Evolutionary conservation across 2,113 vertebrate species (phyloP).

Genomic region (Acanthisitta chloris): DNA sequence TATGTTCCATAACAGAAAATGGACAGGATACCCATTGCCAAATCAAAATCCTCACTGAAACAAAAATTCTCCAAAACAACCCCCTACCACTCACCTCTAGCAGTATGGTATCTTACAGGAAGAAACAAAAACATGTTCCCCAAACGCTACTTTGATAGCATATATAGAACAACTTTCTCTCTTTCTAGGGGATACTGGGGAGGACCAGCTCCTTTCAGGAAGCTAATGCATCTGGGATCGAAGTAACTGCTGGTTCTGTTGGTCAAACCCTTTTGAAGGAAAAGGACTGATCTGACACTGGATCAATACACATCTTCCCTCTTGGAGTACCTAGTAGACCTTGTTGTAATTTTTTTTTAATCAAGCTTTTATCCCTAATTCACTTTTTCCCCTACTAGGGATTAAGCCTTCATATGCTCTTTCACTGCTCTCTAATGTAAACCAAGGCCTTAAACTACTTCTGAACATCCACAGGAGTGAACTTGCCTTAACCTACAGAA

Average conservation of each 20-base stretch:
- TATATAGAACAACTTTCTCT: neutral
- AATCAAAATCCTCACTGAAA: neutral
- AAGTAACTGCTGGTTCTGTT: slow-evolving; percentile 63
- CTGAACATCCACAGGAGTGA: neutral
- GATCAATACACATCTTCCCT: accelerated
- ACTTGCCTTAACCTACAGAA: neutral
- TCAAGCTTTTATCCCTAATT: neutral
- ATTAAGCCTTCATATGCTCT: neutral
- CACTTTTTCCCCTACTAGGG: neutral
- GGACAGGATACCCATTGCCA: neutral
- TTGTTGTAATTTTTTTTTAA: neutral
- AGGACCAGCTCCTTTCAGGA: slow-evolving; percentile 88
- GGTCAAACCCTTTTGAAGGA: neutral
- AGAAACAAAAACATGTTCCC: neutral
- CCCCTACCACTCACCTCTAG: neutral
- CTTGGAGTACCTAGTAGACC: neutral
- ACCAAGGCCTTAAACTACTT: neutral
- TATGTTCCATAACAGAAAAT: neutral
- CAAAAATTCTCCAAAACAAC: neutral
- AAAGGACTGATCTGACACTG: neutral
- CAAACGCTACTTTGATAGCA: accelerated
- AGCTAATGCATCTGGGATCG: slow-evolving; percentile 89
- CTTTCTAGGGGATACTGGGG: slow-evolving; percentile 89
- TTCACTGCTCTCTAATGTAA: neutral
- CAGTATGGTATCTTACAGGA: neutral